Evolutionary conservation across 1,140 invertebrate species (phyloP).

Genomic region (Drosophila novamexicana): DNA sequence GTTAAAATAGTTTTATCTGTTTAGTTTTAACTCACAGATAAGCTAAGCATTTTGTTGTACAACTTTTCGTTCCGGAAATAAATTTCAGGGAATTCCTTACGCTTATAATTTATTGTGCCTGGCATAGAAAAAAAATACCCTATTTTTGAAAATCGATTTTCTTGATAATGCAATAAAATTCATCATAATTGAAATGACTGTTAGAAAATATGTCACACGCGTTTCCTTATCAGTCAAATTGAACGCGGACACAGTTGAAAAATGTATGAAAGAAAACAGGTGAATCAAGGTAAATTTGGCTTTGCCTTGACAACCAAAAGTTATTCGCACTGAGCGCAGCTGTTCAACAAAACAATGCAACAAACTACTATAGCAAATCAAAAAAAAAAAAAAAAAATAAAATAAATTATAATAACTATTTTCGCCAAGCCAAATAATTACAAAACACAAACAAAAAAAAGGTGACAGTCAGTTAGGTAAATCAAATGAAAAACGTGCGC

Average conservation of each 20-base stretch:
- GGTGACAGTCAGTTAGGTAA: slow-evolving; percentile 33
- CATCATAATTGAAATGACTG: background rate
- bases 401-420: slow-evolving; percentile 16
- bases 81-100: too few species aligned
- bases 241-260: background rate
- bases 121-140: background rate
- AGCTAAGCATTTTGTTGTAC: too few species aligned
- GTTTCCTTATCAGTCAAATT: slow-evolving; percentile 32
- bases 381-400: background rate
- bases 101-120: too few species aligned
- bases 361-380: slow-evolving; percentile 4
- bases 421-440: slow-evolving; percentile 27
- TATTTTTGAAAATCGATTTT: background rate
- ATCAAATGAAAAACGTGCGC: slow-evolving; percentile 37
- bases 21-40: too few species aligned
- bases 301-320: slow-evolving; percentile 43
- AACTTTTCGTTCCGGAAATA: too few species aligned
- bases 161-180: background rate
- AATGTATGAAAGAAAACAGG: background rate
- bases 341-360: slow-evolving; percentile 26
- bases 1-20: too few species aligned
- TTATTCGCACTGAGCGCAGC: slow-evolving; percentile 25
- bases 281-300: slow-evolving; percentile 28
- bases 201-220: slow-evolving; percentile 5
- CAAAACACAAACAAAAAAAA: slow-evolving; percentile 26